Conservation (phyloP, 2,888 invertebrate species). For the Mimas tiliae region DNA sequence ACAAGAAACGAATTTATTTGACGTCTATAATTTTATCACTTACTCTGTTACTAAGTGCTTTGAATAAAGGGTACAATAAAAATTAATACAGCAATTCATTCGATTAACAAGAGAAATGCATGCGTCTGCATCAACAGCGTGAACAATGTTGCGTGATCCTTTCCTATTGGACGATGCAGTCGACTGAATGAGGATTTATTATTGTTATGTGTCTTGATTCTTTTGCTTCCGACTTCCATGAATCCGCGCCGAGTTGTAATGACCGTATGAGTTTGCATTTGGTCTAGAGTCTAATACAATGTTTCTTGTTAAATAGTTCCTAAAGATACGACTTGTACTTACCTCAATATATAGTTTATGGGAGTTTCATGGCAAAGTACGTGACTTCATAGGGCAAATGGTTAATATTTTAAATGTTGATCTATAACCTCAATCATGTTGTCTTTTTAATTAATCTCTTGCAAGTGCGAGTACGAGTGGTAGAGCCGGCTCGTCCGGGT, state of each 20-base stretch:
- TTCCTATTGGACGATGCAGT: conserved; percentile 33
- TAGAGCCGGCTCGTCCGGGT: too few species aligned
- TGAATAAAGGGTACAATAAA: conserved; percentile 12
- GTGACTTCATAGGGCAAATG: too few species aligned
- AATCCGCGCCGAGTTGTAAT: neutral
- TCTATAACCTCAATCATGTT: too few species aligned
- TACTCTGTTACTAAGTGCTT: neutral
- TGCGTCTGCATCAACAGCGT: conserved; percentile 26
- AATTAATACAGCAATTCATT: conserved; percentile 13
- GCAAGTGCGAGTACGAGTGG: too few species aligned
- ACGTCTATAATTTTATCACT: too few species aligned
- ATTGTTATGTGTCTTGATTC: conserved; percentile 24
- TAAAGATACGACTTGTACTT: too few species aligned
- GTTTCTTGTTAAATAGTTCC: neutral
- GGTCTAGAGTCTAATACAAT: neutral
- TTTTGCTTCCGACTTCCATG: conserved; percentile 17
- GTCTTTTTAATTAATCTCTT: too few species aligned
- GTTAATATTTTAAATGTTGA: too few species aligned
- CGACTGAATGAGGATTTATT: conserved; percentile 35
- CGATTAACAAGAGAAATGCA: conserved; percentile 37
- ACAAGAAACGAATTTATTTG: neutral
- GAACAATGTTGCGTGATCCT: conserved; percentile 36
- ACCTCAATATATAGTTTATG: too few species aligned
- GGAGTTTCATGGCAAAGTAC: too few species aligned
- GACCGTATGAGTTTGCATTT: neutral